A percentile compares a stretch with the other conserved stretches of the same genome.
Evolutionary conservation across 2,797 vertebrate species (phyloP).

Genomic region (Orestias chungarensis): DNA sequence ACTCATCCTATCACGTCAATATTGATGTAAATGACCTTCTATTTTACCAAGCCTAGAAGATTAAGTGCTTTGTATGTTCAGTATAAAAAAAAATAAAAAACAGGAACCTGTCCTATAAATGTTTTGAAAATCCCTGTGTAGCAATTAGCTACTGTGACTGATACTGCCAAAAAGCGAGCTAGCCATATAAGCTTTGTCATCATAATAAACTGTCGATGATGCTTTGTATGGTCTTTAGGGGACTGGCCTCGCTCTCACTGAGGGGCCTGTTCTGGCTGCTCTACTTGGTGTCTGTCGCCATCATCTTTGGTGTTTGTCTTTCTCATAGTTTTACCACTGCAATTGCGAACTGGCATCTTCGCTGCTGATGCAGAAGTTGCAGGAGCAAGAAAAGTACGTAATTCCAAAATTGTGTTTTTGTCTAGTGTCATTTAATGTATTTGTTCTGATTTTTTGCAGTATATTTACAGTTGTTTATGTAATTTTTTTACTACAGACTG

Average conservation of each 20-base stretch:
- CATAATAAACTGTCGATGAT: constrained; percentile 1
- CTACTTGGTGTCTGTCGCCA: neutral
- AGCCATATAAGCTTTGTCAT: constrained; percentile 7
- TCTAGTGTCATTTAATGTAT: neutral
- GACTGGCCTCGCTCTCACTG: constrained; percentile 3
- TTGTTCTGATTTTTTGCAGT: neutral
- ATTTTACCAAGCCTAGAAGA: neutral
- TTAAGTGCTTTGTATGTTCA: neutral
- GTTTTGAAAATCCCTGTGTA: constrained; percentile 1
- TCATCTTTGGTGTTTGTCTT: constrained; percentile 1
- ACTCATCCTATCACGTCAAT: neutral
- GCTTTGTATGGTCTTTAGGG: constrained; percentile 5
- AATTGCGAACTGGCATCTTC: neutral
- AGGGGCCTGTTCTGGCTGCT: neutral
- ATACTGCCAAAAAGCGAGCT: constrained; percentile 3
- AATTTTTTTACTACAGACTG: neutral
- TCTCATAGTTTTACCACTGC: constrained; percentile 2
- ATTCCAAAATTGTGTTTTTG: neutral
- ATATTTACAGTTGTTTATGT: neutral
- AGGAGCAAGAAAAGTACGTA: neutral
- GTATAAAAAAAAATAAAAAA: constrained; percentile 1
- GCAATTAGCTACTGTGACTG: constrained; percentile 4
- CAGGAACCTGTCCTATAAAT: neutral
- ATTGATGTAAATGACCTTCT: neutral
- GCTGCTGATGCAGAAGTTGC: neutral